Conservation (phyloP, 2,888 invertebrate species). For the Stegophylla sp. region DNA sequence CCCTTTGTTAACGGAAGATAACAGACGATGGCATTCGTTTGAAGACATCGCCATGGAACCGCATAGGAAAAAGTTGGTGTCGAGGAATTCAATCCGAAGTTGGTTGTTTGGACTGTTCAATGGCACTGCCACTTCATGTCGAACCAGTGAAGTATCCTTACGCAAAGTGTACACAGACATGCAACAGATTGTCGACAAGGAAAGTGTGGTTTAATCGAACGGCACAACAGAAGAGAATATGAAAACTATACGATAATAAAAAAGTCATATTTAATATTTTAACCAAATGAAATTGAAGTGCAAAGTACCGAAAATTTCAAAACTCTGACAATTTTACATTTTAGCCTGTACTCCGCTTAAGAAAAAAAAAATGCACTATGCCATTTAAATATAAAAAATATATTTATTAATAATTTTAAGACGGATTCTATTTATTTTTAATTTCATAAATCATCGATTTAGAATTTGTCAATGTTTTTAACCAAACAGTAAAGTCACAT, state of each 20-base stretch:
- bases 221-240: no score
- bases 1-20: slow-evolving; percentile 65
- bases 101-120: slow-evolving; percentile 81
- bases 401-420: neutral
- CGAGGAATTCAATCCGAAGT: slow-evolving; percentile 73
- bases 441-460: slow-evolving; percentile 23
- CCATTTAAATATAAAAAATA: neutral
- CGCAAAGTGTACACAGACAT: slow-evolving; percentile 69
- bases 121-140: slow-evolving; percentile 75
- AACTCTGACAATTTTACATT: slow-evolving; percentile 45
- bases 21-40: slow-evolving; percentile 80
- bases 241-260: slow-evolving; percentile 16
- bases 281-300: slow-evolving; percentile 12
- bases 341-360: slow-evolving; percentile 36
- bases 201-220: slow-evolving; percentile 71
- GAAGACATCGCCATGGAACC: slow-evolving; percentile 70
- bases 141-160: slow-evolving; percentile 71
- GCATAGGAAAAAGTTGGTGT: slow-evolving; percentile 68
- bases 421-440: slow-evolving; percentile 29
- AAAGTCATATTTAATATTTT: slow-evolving; percentile 18
- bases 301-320: slow-evolving; percentile 32
- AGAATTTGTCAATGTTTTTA: slow-evolving; percentile 15
- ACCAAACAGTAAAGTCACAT: slow-evolving; percentile 46
- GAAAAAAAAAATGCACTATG: slow-evolving; percentile 42
- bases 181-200: slow-evolving; percentile 67